Evolutionary conservation across 1,140 invertebrate genomes (phyloP), one percentile per base, ranked within the genome.

Genomic region (Drosophila rhopaloa): DNA sequence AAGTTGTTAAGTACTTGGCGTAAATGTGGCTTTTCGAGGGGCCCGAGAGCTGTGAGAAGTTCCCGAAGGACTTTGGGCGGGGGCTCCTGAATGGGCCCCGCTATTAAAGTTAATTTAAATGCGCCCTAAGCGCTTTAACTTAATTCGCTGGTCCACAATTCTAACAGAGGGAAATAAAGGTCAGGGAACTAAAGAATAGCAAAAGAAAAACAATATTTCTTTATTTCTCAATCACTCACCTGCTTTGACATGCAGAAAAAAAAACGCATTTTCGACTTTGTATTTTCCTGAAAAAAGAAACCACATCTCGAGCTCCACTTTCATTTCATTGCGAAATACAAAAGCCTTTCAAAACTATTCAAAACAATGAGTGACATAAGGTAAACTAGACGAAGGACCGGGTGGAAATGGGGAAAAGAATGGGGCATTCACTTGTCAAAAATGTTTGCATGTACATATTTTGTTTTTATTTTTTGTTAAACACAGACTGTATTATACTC

Each of bases 1-100:
- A 88, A 88, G 84, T 89, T 88, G 83, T 88, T 88, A 88, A 88
- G 83, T 89, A 84, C 84, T 89, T 76, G 76, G 76, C 83, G 79
- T 86, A 86, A 86, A 76, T 70, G 79, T 61, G 73, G 70, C 47
- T 59, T 61, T 80, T 71, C 38, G 50, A 54, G 60, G 59, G 53
- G 46, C 38, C 41, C 27, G 47, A 14, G 27, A 14, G 47, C 47
- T 50, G 27, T 50, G 47, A 19, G 38, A 5, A 51, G 27, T n/a
- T 43, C 48, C 47, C 43, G 37, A 35, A 51, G 55, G 55, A 56
- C 14, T 37, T 41, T n/a, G 13, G 24, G 50, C n/a, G 51, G 13
- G 10, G 10, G 11, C 5, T 13, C 14, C 47, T 58, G 68, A 48
- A 32, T 67, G 63, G 41, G 40, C 37, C 14, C n/a, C 57, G 37